A percentile compares a stretch with the other conserved stretches of the same genome.
Conservation (phyloP, 1,140 invertebrate genomes). For the Venturia canescens region DNA sequence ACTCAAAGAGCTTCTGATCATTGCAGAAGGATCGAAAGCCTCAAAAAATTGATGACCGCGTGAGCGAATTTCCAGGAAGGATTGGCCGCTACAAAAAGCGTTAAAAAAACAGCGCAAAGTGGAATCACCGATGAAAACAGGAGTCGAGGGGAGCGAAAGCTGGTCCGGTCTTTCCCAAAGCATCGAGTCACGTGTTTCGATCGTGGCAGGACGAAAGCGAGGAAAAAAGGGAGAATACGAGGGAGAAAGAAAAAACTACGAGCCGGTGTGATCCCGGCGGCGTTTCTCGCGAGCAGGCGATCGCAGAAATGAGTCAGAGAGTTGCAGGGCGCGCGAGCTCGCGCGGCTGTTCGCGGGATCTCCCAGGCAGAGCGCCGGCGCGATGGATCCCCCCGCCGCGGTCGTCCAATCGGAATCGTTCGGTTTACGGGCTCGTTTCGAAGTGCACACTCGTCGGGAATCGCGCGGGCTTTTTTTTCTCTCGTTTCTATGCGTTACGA, state of each 20-base stretch:
- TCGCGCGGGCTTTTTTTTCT: background rate
- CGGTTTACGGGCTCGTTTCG: conserved; percentile 23
- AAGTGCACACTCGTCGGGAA: background rate
- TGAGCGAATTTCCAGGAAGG: no score
- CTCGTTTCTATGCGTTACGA: conserved; percentile 8
- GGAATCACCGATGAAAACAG: background rate
- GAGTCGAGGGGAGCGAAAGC: background rate
- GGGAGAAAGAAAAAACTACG: background rate
- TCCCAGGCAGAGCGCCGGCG: conserved; percentile 41
- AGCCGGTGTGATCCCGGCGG: conserved; percentile 4
- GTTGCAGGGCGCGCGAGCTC: background rate
- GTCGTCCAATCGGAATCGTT: conserved; percentile 38
- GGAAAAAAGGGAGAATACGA: conserved; percentile 6
- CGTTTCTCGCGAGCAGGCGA: background rate
- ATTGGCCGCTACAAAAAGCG: background rate
- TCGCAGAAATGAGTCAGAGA: conserved; percentile 27
- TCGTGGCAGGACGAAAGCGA: background rate
- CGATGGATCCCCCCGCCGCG: conserved; percentile 17
- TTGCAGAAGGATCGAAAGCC: no score
- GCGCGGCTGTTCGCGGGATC: conserved; percentile 27
- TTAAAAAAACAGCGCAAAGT: background rate
- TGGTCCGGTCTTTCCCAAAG: background rate
- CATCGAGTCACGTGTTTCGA: background rate
- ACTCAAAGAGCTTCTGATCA: no score
- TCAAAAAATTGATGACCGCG: no score